phyloP scores from a whole-genome alignment of 2,888 invertebrate genomes.

The Drosophila bunnanda region DNA sequence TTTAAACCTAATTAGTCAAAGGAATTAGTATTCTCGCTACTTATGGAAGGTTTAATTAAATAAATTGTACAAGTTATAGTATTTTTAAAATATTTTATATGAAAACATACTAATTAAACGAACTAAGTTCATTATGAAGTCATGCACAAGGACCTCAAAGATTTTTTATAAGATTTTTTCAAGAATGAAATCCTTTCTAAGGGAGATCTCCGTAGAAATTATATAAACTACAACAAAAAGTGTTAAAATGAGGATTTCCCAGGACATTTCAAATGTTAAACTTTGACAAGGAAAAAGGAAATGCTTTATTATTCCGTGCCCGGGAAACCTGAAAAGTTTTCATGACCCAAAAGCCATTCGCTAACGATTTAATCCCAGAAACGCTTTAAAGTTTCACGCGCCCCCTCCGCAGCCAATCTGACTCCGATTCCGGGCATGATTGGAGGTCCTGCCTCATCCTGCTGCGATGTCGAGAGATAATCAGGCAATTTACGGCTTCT shows the following conservation, averaged over 20 bases:
- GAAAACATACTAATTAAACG: neutral
- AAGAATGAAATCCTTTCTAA: neutral
- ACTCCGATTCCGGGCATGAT: conserved; percentile 7
- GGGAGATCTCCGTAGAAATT: neutral
- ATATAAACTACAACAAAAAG: neutral
- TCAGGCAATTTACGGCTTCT: conserved; percentile 60
- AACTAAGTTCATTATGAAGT: neutral
- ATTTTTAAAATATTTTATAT: neutral
- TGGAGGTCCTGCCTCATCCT: conserved; percentile 6
- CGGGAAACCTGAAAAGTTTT: conserved; percentile 14
- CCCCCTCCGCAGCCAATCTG: conserved; percentile 2
- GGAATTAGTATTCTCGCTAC: neutral
- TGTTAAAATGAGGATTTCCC: neutral
- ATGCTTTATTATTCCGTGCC: conserved; percentile 6
- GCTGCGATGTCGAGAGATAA: conserved; percentile 35
- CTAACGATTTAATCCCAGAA: conserved; percentile 13
- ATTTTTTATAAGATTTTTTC: neutral
- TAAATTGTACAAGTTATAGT: too few species aligned
- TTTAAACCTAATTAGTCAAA: too few species aligned
- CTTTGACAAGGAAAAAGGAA: neutral
- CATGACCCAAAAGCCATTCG: neutral
- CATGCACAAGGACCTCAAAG: neutral
- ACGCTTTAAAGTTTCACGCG: conserved; percentile 23
- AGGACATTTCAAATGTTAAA: neutral
- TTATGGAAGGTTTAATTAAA: neutral